Base-by-base conservation (phyloP, 2,113 vertebrate genomes). In the Sceloporus undulatus region DNA sequence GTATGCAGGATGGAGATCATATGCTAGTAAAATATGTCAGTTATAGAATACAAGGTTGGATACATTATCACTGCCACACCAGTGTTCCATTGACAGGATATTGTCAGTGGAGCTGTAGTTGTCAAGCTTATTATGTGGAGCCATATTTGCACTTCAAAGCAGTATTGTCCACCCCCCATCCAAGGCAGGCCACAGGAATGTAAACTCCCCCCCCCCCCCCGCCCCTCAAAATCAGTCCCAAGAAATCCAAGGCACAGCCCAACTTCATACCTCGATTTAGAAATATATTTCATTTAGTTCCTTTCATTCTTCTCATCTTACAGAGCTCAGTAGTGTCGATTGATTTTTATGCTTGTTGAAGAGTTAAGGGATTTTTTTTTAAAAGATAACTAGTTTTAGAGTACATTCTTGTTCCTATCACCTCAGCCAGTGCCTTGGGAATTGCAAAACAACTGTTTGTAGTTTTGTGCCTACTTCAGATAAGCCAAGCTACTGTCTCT, bases 321-420 rank as follows among this genome's bases (percentile, higher is more conserved):
- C 85, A 92, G 82, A 94, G 79, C 86, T 78, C 59, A 88, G 84
- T 29, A 38, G 86, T 89, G 73, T 62, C 87, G 70, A 65, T 52
- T 87, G 38, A 14, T 42, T 79, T 42, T 23, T 23, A 71, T 84
- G 65, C 80, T 68, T 54, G 78, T 79, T 59, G 85, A 93, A 95
- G 92, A 90, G 91, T 94, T 90, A 11, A 77, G 71, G 78, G 86
- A 42, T 42, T 86, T 86, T 85, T 81, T 14, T 86, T 82, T 82
- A 19, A 87, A 90, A 87, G 70, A 4, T 92, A 52, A 89, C 91
- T 91, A 94, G 90, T 89, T 85, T 91, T 89, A 91, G 91, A 68
- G 59, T 92, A 16, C 7, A 90, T 79, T 89, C 91, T 62, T n/a
- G 34, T 5, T 34, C 81, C 76, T 89, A 42, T 59, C 88, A 79